A percentile compares a stretch with the other conserved stretches of the same genome.
Evolutionary conservation across 2,797 vertebrate genomes (phyloP).

Genomic region (Pseudopleuronectes americanus): DNA sequence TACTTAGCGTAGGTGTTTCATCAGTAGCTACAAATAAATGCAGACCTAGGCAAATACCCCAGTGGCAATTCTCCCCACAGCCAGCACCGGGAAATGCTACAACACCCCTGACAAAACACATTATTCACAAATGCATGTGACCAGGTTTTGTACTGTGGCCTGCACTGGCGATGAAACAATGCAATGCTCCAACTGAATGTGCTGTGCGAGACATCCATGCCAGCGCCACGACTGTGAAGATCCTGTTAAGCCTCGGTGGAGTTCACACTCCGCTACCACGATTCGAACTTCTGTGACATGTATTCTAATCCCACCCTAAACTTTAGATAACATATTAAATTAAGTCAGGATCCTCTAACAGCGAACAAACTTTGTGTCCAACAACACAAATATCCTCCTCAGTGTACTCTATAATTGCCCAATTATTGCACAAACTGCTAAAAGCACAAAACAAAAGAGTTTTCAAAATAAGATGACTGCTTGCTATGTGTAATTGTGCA

Average conservation of each 20-base stretch:
- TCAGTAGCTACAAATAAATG: slow-evolving; percentile 58
- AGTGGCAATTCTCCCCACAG: slow-evolving; percentile 20
- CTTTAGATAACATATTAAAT: slow-evolving; percentile 35
- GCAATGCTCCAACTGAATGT: slow-evolving; percentile 58
- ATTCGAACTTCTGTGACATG: slow-evolving; percentile 66
- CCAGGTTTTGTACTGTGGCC: slow-evolving; percentile 61
- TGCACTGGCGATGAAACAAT: slow-evolving; percentile 59
- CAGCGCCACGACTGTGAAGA: slow-evolving; percentile 59
- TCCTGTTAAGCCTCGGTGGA: slow-evolving; percentile 58
- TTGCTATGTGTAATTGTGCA: slow-evolving; percentile 43
- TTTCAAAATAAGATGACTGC: slow-evolving; percentile 42
- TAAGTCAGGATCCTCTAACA: slow-evolving; percentile 48
- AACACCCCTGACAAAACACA: slow-evolving; percentile 65
- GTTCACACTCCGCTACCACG: slow-evolving; percentile 44
- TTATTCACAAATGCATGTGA: slow-evolving; percentile 72
- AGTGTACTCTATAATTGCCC: slow-evolving; percentile 60
- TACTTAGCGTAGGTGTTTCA: slow-evolving; percentile 69
- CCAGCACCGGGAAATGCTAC: slow-evolving; percentile 42
- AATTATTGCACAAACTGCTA: slow-evolving; percentile 66
- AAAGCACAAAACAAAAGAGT: slow-evolving; percentile 55
- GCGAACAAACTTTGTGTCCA: slow-evolving; percentile 13
- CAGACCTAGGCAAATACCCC: slow-evolving; percentile 56
- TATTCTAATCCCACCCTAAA: slow-evolving; percentile 55
- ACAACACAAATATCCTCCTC: slow-evolving; percentile 44
- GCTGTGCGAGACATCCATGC: slow-evolving; percentile 52